Percentiles rank a stretch among this genome's conserved stretches.
Evolutionary conservation across 2,888 invertebrate species (phyloP).

Genomic region (Agrochola lychnidis): DNA sequence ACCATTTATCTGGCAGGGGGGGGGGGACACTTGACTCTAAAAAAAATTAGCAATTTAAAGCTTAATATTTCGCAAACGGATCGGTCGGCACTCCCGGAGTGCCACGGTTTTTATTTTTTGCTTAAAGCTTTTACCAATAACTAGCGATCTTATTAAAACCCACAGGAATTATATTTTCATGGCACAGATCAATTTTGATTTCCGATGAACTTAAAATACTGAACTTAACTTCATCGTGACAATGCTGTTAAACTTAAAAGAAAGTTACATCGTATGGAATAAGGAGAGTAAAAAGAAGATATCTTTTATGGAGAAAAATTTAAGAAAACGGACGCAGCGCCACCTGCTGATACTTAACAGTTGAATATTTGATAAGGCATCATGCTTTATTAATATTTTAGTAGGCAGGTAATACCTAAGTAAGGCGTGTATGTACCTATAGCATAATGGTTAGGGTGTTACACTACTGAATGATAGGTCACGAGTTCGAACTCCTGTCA

Average conservation of each 20-base stretch:
- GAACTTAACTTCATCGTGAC: neutral
- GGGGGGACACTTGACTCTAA: no score
- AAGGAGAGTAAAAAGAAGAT: constrained; percentile 33
- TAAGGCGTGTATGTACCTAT: neutral
- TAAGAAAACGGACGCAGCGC: constrained; percentile 26
- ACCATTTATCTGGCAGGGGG: no score
- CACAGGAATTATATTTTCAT: neutral
- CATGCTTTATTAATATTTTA: constrained; percentile 30
- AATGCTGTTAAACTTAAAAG: constrained; percentile 24
- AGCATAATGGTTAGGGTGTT: neutral
- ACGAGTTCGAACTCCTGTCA: neutral
- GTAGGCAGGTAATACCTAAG: no score
- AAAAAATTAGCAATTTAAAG: no score
- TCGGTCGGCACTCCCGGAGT: no score
- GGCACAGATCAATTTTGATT: neutral
- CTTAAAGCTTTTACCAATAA: no score
- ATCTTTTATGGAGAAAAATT: constrained; percentile 50
- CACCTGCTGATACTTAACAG: constrained; percentile 51
- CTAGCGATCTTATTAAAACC: no score
- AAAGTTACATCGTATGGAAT: constrained; percentile 34
- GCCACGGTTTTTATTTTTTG: no score
- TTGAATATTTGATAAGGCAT: constrained; percentile 48
- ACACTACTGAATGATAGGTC: neutral
- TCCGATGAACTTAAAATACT: constrained; percentile 12
- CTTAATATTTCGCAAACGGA: no score